Percentiles rank a stretch among this genome's conserved stretches.
Conservation (phyloP, 2,888 invertebrate species). For the Mycalesis mineus region DNA sequence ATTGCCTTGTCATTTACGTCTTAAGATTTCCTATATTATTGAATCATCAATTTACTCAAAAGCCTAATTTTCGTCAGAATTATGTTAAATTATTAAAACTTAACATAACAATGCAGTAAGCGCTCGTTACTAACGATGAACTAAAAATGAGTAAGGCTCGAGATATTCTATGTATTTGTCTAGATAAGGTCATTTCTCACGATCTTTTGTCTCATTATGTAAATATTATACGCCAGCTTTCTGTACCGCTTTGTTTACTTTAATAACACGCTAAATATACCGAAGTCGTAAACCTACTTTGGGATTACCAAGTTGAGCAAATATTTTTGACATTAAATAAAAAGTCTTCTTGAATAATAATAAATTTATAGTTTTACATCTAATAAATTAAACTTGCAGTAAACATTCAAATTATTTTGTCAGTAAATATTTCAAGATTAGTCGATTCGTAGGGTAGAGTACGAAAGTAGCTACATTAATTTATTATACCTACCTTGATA, state of each 20-base stretch:
- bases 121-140: background rate
- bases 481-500: no score
- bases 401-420: no score
- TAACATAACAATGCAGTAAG: background rate
- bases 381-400: no score
- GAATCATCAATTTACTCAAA: no score
- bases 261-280: background rate
- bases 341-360: background rate
- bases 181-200: conserved; percentile 25
- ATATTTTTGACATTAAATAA: background rate
- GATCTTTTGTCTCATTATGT: conserved; percentile 26
- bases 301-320: background rate
- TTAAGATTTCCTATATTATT: no score
- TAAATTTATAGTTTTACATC: no score
- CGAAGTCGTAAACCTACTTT: background rate
- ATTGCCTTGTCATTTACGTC: background rate
- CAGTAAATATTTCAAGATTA: no score
- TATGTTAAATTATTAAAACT: background rate
- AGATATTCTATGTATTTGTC: conserved; percentile 15
- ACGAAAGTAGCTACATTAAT: no score
- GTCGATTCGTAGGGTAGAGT: background rate
- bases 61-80: background rate
- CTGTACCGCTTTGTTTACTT: conserved; percentile 1
- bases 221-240: conserved; percentile 8
- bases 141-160: conserved; percentile 15